A percentile compares a stretch with the other conserved stretches of the same genome.
phyloP scores from a whole-genome alignment of 1,140 invertebrate species.

The Drosophila jambulina region DNA sequence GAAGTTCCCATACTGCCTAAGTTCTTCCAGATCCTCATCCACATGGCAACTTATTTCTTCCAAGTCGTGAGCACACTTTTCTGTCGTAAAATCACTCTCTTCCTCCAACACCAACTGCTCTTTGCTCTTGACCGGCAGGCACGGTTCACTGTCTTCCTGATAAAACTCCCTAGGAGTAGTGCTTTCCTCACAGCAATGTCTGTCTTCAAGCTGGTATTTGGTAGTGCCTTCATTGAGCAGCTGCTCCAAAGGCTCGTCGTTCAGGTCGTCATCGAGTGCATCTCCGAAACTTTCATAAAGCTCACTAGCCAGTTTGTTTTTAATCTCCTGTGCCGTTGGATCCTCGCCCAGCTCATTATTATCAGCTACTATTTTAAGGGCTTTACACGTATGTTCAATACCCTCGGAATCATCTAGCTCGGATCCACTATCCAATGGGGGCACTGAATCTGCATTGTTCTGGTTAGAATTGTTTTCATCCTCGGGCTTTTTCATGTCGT shows the following conservation, averaged over 20 bases:
- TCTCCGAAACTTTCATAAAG: slow-evolving; percentile 42
- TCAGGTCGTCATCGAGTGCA: slow-evolving; percentile 6
- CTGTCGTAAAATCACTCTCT: slow-evolving; percentile 49
- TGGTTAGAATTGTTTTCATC: not conserved
- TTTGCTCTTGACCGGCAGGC: slow-evolving; percentile 19
- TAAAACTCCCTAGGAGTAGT: not conserved
- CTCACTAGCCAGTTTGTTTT: slow-evolving; percentile 27
- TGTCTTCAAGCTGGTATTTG: slow-evolving; percentile 7
- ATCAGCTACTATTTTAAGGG: slow-evolving; percentile 15
- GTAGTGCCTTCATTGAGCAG: slow-evolving; percentile 5
- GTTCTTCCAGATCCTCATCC: slow-evolving; percentile 56
- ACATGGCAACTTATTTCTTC: slow-evolving; percentile 54
- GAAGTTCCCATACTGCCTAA: slow-evolving; percentile 5
- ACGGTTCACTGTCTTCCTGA: not conserved
- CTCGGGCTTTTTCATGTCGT: not conserved
- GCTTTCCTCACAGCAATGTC: slow-evolving; percentile 5
- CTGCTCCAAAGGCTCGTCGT: slow-evolving; percentile 3
- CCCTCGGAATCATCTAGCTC: slow-evolving; percentile 23
- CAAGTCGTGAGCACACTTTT: slow-evolving; percentile 58
- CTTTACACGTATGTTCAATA: slow-evolving; percentile 15
- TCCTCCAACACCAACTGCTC: slow-evolving; percentile 45
- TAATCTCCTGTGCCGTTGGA: slow-evolving; percentile 25
- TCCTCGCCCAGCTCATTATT: not conserved
- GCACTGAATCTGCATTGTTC: not conserved
- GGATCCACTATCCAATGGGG: slow-evolving; percentile 22